A percentile compares a stretch with the other conserved stretches of the same genome.
These are phyloP conservation scores for Chromoteleia sp. DNA, from an alignment of 2,888 invertebrate genomes.

Conservation along the genomic window DNA sequence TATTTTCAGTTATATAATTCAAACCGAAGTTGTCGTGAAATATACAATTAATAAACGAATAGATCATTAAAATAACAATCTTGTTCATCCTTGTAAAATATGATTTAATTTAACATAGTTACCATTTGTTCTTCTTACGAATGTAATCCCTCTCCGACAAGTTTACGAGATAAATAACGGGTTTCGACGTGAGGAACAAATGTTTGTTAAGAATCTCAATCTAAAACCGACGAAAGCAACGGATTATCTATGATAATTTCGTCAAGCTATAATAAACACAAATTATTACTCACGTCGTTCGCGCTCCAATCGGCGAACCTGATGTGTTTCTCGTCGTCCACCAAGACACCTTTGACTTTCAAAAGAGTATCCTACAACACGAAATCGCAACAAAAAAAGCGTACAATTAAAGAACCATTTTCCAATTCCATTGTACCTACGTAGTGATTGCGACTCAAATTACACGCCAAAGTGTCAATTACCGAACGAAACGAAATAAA, in stretches of 20 bases:
- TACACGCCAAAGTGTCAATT: conserved; percentile 52
- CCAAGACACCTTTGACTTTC: conserved; percentile 93
- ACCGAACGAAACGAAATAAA: conserved; percentile 52
- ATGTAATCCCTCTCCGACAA: conserved; percentile 99
- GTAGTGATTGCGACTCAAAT: conserved; percentile 15
- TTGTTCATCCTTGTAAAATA: too few species aligned
- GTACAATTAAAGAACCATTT: conserved; percentile 33
- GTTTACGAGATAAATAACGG: conserved; percentile 98
- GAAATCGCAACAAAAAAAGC: conserved; percentile 73
- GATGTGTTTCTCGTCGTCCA: conserved; percentile 96
- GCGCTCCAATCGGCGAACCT: conserved; percentile 97
- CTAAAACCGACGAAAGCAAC: conserved; percentile 86
- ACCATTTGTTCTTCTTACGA: conserved; percentile 99
- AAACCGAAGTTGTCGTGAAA: too few species aligned
- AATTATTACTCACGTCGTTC: conserved; percentile 90
- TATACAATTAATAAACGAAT: background rate
- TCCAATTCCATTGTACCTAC: conserved; percentile 35
- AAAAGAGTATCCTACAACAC: conserved; percentile 91
- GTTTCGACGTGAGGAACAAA: conserved; percentile 98
- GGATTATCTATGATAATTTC: conserved; percentile 8
- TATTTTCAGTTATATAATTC: too few species aligned
- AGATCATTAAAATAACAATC: too few species aligned
- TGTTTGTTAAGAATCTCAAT: conserved; percentile 98
- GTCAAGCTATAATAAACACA: conserved; percentile 16
- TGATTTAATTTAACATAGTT: too few species aligned